Percentiles rank a stretch among this genome's conserved stretches.
phyloP scores from a whole-genome alignment of 2,797 vertebrate genomes.

The Carapus acus region DNA sequence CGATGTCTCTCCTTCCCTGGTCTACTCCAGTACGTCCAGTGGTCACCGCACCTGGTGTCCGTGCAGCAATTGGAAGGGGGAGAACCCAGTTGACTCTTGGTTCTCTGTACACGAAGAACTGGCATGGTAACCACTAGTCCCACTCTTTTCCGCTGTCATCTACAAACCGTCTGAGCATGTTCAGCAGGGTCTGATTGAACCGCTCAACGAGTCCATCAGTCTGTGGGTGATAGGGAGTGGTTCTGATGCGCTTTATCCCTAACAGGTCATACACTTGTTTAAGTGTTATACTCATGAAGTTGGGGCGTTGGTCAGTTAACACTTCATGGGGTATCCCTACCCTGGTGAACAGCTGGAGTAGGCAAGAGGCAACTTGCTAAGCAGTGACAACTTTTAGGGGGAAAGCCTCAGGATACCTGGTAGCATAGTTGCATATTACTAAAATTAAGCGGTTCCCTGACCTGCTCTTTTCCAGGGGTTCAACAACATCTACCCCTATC shows the following conservation, averaged over 20 bases:
- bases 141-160: not conserved
- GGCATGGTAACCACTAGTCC: not conserved
- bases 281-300: too few relatives aligned
- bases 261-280: too few relatives aligned
- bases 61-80: not conserved
- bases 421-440: conserved; percentile 10
- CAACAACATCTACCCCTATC: conserved; percentile 11
- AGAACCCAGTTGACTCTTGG: not conserved
- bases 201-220: too few relatives aligned
- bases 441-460: too few relatives aligned
- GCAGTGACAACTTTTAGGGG: not conserved
- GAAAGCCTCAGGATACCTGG: conserved; percentile 11
- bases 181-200: conserved; percentile 8
- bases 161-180: conserved; percentile 8
- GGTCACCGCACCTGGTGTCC: not conserved
- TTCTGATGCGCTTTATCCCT: too few relatives aligned
- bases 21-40: not conserved
- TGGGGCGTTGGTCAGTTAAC: too few relatives aligned
- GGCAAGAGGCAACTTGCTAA: not conserved
- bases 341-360: conserved; percentile 16
- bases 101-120: not conserved
- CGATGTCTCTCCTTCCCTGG: not conserved
- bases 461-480: too few relatives aligned
- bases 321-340: too few relatives aligned
- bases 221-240: too few relatives aligned